Base-by-base conservation (phyloP, 2,797 vertebrate species). In the Lindbergichthys nudifrons region DNA sequence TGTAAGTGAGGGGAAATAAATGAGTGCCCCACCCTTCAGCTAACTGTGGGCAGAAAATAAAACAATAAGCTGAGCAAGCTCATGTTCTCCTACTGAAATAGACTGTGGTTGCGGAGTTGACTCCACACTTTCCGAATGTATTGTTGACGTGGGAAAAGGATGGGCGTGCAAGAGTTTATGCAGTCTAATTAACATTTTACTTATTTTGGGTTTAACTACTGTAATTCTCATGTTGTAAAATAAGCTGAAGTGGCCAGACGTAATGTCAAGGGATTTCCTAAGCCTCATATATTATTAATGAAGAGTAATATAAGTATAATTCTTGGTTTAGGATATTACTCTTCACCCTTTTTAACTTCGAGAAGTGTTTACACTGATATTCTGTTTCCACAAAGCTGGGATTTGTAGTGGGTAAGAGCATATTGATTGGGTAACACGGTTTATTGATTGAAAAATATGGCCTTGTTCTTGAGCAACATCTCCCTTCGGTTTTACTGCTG, bases 51-150 rank as follows among this genome's bases (percentile, higher is more conserved):
- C 58, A 83, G 69, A 87, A 82, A 83, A 72, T 45, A 50, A 76
- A 86, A 84, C 75, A 87, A 82, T 79, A 65, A 87, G 70, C 62
- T 50, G 60, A 61, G 41, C 63, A 58, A 62, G 72, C 68, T 87
- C 19, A n/a, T 69, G 51, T 82, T 82, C 75, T 83, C 39, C 67
- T 70, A 57, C 54, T 73, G 59, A 80, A 76, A 74, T 65, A 86
- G 79, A 79, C 0, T 32, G 23, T 19, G 67, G 58, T 70, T 63
- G 50, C 6, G 1, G 43, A 73, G 60, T 75, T 73, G 26, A 77
- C 70, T 47, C 45, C n/a, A 56, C 67, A 46, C 48, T 80, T 77
- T 77, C 56, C 32, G 62, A 54, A 82, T 54, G 46, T 70, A 15
- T 48, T 66, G 61, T 51, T 66, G 61, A 62, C 50, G 54, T 82